Conservation (phyloP, 2,888 invertebrate species). For the Tigriopus californicus region DNA sequence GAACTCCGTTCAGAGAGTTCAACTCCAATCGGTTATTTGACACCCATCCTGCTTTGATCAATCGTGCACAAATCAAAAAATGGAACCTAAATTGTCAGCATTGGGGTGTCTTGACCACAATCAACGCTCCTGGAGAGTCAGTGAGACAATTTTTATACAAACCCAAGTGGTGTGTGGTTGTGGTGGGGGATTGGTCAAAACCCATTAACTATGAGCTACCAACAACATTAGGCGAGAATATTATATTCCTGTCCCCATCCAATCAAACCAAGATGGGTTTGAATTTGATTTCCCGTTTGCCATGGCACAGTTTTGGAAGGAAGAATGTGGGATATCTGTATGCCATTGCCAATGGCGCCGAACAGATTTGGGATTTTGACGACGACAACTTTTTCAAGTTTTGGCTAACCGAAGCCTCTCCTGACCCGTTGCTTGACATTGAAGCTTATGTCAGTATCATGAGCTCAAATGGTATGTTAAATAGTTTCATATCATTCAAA, state of each 20-base stretch:
- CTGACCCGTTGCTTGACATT: neutral
- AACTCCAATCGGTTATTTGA: too few relatives aligned
- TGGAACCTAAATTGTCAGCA: neutral
- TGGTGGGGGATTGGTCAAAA: neutral
- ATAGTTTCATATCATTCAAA: too few relatives aligned
- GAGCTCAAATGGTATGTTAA: too few relatives aligned
- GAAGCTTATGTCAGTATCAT: too few relatives aligned
- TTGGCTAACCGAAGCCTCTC: neutral
- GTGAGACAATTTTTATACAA: neutral
- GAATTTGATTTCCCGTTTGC: neutral
- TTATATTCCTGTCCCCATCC: neutral
- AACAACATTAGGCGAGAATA: neutral
- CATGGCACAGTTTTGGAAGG: conserved; percentile 10
- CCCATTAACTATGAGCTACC: too few relatives aligned
- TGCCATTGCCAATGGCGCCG: conserved; percentile 11
- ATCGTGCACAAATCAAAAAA: too few relatives aligned
- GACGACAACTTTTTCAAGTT: conserved; percentile 13
- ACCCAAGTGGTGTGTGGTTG: neutral
- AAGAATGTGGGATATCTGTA: conserved; percentile 12
- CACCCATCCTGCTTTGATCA: too few relatives aligned
- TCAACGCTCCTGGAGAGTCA: neutral
- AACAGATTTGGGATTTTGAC: conserved; percentile 10
- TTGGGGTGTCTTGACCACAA: conserved; percentile 2
- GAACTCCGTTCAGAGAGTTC: too few relatives aligned
- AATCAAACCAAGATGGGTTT: neutral